phyloP scores from a whole-genome alignment of 2,888 invertebrate genomes.

The Notodonta ziczac region DNA sequence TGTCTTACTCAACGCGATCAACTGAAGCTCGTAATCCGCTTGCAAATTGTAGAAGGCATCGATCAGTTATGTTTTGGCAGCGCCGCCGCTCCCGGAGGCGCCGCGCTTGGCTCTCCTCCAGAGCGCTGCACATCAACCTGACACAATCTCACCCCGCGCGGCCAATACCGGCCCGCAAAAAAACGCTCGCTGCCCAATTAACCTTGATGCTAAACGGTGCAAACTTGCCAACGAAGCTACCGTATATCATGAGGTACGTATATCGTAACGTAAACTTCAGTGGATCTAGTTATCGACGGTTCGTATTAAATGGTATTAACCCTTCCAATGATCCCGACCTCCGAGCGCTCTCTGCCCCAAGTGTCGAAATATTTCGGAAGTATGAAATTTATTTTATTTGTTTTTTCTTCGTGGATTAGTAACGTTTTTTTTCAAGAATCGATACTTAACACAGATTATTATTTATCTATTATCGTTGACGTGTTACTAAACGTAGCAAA shows the following conservation, averaged over 20 bases:
- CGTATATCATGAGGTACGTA: not conserved
- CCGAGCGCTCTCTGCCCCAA: too few species aligned
- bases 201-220: constrained; percentile 8
- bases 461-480: too few species aligned
- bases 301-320: too few species aligned
- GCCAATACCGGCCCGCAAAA: constrained; percentile 7
- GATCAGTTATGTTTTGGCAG: constrained; percentile 7
- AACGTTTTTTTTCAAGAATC: too few species aligned
- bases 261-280: not conserved
- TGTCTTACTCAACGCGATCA: not conserved
- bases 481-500: too few species aligned
- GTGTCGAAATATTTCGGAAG: too few species aligned
- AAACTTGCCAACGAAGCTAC: constrained; percentile 10
- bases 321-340: too few species aligned
- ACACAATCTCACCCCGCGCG: constrained; percentile 4
- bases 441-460: too few species aligned
- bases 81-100: constrained; percentile 4
- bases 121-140: not conserved
- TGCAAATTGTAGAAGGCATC: constrained; percentile 3
- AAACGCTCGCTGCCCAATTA: constrained; percentile 9
- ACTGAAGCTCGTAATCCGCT: constrained; percentile 1
- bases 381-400: too few species aligned
- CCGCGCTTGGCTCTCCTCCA: not conserved
- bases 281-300: too few species aligned
- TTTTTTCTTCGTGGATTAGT: too few species aligned